Base-by-base conservation (phyloP, 2,113 vertebrate species). In the Capreolus pygargus region DNA sequence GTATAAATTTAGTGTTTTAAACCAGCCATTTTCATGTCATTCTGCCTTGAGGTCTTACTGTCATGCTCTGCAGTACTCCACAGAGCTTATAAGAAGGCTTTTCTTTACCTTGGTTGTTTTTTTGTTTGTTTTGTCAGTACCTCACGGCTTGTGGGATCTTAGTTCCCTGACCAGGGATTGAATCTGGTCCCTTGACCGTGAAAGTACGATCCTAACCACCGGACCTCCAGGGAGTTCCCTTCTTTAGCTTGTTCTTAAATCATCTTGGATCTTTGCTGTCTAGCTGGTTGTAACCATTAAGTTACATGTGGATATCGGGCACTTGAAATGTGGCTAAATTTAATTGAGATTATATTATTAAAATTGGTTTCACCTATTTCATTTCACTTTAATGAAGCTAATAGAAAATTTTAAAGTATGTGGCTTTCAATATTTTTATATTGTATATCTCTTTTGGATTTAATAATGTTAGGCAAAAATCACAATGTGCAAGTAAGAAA, bases 321-420 rank as follows among this genome's bases (percentile, higher is more conserved):
- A 55, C 52, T 47, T 95, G 55, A 89, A 83, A 50, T 84, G 13
- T 78, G 25, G 15, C 36, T 89, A 89, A 23, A 92, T 43, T 90
- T 78, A 94, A 83, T 36, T 89, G 52, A 90, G n/a, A 84, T 82
- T 50, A 39, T 47, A 47, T 57, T 92, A 60, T 97, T 94, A 91
- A 86, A 92, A 92, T 96, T 86, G n/a, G 45, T 74, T 78, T 89
- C 28, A 52, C 43, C 16, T 95, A 50, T 93, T 97, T 95, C 28
- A 25, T 97, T 93, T 89, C 86, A 86, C 43, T 50, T 95, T 93
- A 74, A 52, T 27, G 25, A 27, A n/a, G 45, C 50, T 92, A 89
- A 45, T 50, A 85, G 79, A 93, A 93, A 39, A 19, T 89, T 45
- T 89, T 45, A 57, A 93, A 95, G 74, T 55, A 91, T 76, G 25